These are phyloP conservation scores for Siniperca obscura DNA, from an alignment of 2,797 vertebrate species.

Conservation along the genomic window DNA sequence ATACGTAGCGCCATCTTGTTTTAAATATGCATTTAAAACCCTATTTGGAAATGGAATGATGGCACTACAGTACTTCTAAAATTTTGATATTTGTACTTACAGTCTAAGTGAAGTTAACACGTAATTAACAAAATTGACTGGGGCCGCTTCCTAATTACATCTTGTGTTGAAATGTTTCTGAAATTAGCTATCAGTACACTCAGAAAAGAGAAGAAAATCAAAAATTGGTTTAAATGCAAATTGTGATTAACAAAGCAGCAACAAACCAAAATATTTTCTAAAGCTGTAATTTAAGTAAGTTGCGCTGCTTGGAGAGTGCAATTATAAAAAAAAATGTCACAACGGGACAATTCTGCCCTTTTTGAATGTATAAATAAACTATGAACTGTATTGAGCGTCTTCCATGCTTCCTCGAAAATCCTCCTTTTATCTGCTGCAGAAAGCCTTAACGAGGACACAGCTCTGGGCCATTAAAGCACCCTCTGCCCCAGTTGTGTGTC, in stretches of 20 bases:
- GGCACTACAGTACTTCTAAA: background rate
- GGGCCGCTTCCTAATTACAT: background rate
- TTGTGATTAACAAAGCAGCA: background rate
- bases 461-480: background rate
- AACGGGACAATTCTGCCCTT: background rate
- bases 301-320: background rate
- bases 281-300: background rate
- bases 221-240: background rate
- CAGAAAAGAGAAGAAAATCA: background rate
- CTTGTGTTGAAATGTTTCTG: background rate
- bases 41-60: background rate
- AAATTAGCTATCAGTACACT: background rate
- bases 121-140: background rate
- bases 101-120: background rate
- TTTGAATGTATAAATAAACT: slow-evolving; percentile 14
- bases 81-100: background rate
- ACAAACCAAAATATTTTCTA: background rate
- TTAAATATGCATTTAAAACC: background rate
- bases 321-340: background rate
- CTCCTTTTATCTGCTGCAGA: slow-evolving; percentile 3
- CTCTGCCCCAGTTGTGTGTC: slow-evolving; percentile 22
- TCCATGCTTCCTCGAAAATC: background rate
- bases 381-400: background rate
- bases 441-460: slow-evolving; percentile 1
- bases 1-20: no score